Base-by-base conservation (phyloP, 2,888 invertebrate genomes). In the Halictus ligatus region DNA sequence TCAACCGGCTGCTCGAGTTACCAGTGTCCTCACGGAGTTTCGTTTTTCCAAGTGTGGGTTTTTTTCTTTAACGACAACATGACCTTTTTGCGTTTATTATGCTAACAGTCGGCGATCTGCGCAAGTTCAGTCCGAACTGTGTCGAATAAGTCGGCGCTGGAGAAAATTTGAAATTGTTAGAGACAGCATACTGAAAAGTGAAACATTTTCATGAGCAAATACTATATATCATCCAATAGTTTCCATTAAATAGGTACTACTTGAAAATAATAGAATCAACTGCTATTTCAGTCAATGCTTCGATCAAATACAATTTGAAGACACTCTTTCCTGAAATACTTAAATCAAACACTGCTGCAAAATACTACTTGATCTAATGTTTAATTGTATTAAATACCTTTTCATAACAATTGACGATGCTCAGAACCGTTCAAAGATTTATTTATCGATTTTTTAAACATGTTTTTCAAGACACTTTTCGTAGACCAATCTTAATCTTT, bases 21-120 rank as follows among this genome's bases (percentile, higher is more conserved):
- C 76, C 81, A 86, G 43, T 80, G 48, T 25, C 15, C 7, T 60
- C 54, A n/a, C 40, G 6, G 7, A 78, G 78, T 80, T 80, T 86
- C 80, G 71, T 84, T 82, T 82, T 72, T 43, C 77, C 82, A 84
- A 87, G 81, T 64, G 81, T 64, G 81, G 10, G 46, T 81, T 81
- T 76, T 84, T 87, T 81, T 73, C 77, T 67, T 64, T 8, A 21
- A 12, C 73, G 18, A 75, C 40, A 50, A 46, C 50, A 50, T 54
- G 69, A 21, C 7, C 69, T 40, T 69, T 21, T 5, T 21, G 12
- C 40, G 69, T 40, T 40, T 21, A 40, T 69, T 69, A 40, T 40
- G 40, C 35, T 35, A 35, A 1, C 35, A 35, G 18, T 35, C 8
- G 21, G 40, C 21, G 40, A 69, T 40, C 18, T 4, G 21, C 10